These are phyloP conservation scores for Augochlora pura DNA, from an alignment of 1,140 invertebrate species.

Conservation along the genomic window DNA sequence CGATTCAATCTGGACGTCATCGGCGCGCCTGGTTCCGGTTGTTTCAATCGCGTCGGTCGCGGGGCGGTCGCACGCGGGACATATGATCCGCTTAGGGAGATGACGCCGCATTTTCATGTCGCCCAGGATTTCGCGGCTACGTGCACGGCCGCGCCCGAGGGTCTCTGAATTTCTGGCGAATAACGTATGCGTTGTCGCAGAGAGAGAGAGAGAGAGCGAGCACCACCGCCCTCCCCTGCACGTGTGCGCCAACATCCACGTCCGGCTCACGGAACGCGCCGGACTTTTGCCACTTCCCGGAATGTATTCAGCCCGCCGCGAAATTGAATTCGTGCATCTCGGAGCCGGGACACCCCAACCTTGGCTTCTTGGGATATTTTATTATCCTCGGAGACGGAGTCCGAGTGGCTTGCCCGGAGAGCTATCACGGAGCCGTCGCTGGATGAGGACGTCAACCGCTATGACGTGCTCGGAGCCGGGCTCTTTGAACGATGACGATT, in stretches of 20 bases:
- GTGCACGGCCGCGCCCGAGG: background rate
- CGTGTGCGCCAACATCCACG: conserved; percentile 7
- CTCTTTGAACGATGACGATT: background rate
- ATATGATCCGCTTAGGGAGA: conserved; percentile 50
- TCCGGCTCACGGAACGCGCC: background rate
- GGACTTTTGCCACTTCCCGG: conserved; percentile 32
- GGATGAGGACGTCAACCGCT: background rate
- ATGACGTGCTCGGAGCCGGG: too few relatives aligned
- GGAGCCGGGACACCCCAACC: background rate
- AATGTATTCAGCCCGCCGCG: conserved; percentile 23
- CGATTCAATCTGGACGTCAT: background rate
- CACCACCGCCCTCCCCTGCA: too few relatives aligned
- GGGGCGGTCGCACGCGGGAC: background rate
- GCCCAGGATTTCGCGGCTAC: conserved; percentile 17
- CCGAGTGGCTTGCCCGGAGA: background rate
- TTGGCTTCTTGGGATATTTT: conserved; percentile 14
- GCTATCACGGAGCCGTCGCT: background rate
- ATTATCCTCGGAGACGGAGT: background rate
- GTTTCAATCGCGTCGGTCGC: conserved; percentile 3
- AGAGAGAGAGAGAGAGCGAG: too few relatives aligned
- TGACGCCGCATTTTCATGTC: conserved; percentile 43
- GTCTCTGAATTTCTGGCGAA: background rate
- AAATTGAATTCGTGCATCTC: conserved; percentile 36
- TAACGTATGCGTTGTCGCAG: conserved; percentile 20
- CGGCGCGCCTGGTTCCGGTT: background rate